A percentile compares a stretch with the other conserved stretches of the same genome.
Evolutionary conservation across 2,888 invertebrate genomes (phyloP).

Genomic region (Brachylomia viminalis): DNA sequence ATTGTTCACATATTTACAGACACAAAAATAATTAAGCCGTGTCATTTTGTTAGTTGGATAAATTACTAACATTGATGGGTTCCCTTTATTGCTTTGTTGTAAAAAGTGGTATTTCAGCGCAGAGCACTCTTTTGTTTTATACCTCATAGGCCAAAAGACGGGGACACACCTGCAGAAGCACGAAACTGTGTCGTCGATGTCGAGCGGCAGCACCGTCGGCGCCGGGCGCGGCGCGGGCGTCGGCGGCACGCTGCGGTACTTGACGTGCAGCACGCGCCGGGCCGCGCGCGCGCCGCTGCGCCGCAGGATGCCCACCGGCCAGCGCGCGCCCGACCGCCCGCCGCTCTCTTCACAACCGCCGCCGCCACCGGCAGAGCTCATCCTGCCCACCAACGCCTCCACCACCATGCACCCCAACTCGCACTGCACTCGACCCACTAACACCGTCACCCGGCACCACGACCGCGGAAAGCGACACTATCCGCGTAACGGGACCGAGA

Average conservation of each 20-base stretch:
- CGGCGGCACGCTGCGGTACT: slow-evolving; percentile 84
- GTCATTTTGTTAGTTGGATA: too few relatives aligned
- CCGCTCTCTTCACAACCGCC: slow-evolving; percentile 65
- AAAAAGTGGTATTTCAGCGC: slow-evolving; percentile 21
- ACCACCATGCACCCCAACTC: slow-evolving; percentile 72
- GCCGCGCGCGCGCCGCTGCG: slow-evolving; percentile 83
- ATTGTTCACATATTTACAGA: too few relatives aligned
- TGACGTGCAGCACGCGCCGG: slow-evolving; percentile 82
- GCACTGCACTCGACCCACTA: slow-evolving; percentile 54
- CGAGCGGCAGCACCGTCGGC: slow-evolving; percentile 86
- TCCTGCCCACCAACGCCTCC: slow-evolving; percentile 72
- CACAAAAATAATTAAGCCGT: too few relatives aligned
- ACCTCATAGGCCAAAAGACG: slow-evolving; percentile 53
- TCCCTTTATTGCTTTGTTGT: neutral
- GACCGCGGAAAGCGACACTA: slow-evolving; percentile 13
- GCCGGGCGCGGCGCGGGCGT: slow-evolving; percentile 68
- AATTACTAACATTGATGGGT: neutral
- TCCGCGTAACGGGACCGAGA: slow-evolving; percentile 4
- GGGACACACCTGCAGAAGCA: slow-evolving; percentile 94
- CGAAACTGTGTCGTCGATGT: slow-evolving; percentile 93
- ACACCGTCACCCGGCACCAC: slow-evolving; percentile 41
- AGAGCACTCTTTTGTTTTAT: slow-evolving; percentile 34
- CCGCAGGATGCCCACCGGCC: slow-evolving; percentile 83
- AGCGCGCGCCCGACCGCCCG: slow-evolving; percentile 71
- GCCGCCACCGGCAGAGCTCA: slow-evolving; percentile 73